Base-by-base conservation (phyloP, 35 echinoderm and acorn worm genomes). In the Patiria miniata region DNA sequence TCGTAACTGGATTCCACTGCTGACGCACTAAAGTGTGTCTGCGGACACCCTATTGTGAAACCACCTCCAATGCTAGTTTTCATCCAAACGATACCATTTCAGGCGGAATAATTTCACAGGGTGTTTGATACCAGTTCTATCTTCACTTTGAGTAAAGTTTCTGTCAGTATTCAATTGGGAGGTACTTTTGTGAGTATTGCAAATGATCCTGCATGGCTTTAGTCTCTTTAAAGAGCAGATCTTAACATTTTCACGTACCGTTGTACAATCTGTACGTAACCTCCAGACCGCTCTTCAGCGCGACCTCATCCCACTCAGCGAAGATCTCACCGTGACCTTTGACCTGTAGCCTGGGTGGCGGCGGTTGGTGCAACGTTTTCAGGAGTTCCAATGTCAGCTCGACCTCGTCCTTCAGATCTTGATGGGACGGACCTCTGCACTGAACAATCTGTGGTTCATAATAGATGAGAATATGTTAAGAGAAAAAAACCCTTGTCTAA, bases 331-430 rank as follows among this genome's bases (percentile, higher is more conserved):
- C 81, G 9, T 91, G 52, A 81, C 91, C 95, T 83, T 93, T 93
- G 76, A 97, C 95, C 56, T 93, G 57, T 51, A 97, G 53, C 34
- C 32, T 78, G n/a, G 95, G 95, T 39, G 95, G 84, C 7, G 88
- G 77, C 39, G 95, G 95, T 86, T 91, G 83, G 6, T 93, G 88
- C 23, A 97, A 80, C 38, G 68, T 87, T 61, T 91, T 93, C 81
- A 97, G 51, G 22, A 94, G 57, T 80, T 93, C 95, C 37, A 93
- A 86, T 16, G 95, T 94, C 77, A 97, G 53, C 12, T 77, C 85
- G 19, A 97, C 88, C 83, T 97, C 95, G 29, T 97, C 95, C 47
- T 85, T 81, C 30, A 97, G 88, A 53, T 97, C 95, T 36, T 90
- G 69, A 84, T 88, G 85, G 8, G 81, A 53, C 14, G 19, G 86